These are phyloP conservation scores for Trichacis sp. DNA, from an alignment of 2,888 invertebrate species.

Conservation along the genomic window DNA sequence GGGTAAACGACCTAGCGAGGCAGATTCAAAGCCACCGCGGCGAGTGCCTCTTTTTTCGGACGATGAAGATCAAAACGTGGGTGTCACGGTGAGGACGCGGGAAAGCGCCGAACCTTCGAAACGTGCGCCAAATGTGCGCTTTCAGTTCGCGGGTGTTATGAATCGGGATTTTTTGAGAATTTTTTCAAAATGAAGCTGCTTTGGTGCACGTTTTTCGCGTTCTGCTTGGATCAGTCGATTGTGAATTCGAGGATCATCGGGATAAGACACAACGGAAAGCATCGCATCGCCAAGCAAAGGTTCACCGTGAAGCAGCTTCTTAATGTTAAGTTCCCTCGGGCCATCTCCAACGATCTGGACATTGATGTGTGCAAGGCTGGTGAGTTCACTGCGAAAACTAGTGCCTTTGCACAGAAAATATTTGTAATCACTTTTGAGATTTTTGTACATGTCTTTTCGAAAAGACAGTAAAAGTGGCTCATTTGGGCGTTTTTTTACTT, in stretches of 20 bases:
- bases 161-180: not conserved
- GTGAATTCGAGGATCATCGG: slow-evolving; percentile 9
- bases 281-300: slow-evolving; percentile 51
- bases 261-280: slow-evolving; percentile 11
- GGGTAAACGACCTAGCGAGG: slow-evolving; percentile 9
- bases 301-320: slow-evolving; percentile 80
- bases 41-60: not conserved
- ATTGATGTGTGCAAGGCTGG: slow-evolving; percentile 90
- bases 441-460: too few species aligned
- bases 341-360: slow-evolving; percentile 81
- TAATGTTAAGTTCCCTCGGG: slow-evolving; percentile 75
- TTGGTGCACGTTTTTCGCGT: slow-evolving; percentile 14
- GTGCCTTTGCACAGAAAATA: too few species aligned
- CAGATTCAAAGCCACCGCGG: not conserved
- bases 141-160: slow-evolving; percentile 5
- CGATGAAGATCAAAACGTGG: slow-evolving; percentile 2
- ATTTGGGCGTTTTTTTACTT: too few species aligned
- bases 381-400: slow-evolving; percentile 72
- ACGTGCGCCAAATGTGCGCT: slow-evolving; percentile 1
- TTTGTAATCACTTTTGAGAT: too few species aligned
- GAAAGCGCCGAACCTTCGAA: slow-evolving; percentile 3
- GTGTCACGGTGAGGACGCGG: slow-evolving; percentile 8
- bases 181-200: slow-evolving; percentile 2
- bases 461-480: too few species aligned
- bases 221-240: slow-evolving; percentile 16